These are phyloP conservation scores for Melanogrammus aeglefinus DNA, from an alignment of 2,797 vertebrate species.

Conservation along the genomic window DNA sequence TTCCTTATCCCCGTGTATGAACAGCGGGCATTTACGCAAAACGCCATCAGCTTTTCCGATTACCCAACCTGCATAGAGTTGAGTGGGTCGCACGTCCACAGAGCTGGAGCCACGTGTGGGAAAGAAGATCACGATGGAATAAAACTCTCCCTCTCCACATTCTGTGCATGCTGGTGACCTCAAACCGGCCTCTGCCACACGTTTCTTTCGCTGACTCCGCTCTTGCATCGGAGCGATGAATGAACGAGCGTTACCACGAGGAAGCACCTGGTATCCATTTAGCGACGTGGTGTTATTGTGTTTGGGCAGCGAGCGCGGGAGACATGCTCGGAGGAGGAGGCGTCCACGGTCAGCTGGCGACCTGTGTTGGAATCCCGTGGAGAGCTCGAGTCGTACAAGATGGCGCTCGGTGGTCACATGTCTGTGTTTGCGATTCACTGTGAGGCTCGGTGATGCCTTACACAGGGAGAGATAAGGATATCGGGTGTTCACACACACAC, in stretches of 20 bases:
- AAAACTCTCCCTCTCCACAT: not conserved
- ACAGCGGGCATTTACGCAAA: not conserved
- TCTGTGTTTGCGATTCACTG: constrained; percentile 24
- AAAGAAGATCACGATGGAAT: not conserved
- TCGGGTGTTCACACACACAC: constrained; percentile 19
- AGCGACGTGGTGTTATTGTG: constrained; percentile 49
- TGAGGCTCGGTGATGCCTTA: constrained; percentile 13
- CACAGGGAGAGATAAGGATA: constrained; percentile 42
- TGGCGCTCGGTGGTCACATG: constrained; percentile 26
- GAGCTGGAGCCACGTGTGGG: not conserved
- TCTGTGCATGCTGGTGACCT: constrained; percentile 16
- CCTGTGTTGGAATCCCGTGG: constrained; percentile 41
- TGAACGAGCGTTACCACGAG: constrained; percentile 42
- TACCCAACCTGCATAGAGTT: not conserved
- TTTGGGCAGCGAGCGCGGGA: constrained; percentile 52
- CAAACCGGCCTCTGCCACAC: constrained; percentile 28
- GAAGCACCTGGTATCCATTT: constrained; percentile 70
- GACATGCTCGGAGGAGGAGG: constrained; percentile 20
- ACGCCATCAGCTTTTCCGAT: not conserved
- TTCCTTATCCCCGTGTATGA: not conserved
- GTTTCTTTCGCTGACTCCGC: constrained; percentile 25
- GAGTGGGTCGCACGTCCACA: not conserved
- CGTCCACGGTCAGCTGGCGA: constrained; percentile 38
- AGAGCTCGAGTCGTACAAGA: constrained; percentile 19
- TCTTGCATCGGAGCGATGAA: constrained; percentile 15